These are phyloP conservation scores for Bombus impatiens DNA, from an alignment of 1,140 invertebrate species.

Conservation along the genomic window DNA sequence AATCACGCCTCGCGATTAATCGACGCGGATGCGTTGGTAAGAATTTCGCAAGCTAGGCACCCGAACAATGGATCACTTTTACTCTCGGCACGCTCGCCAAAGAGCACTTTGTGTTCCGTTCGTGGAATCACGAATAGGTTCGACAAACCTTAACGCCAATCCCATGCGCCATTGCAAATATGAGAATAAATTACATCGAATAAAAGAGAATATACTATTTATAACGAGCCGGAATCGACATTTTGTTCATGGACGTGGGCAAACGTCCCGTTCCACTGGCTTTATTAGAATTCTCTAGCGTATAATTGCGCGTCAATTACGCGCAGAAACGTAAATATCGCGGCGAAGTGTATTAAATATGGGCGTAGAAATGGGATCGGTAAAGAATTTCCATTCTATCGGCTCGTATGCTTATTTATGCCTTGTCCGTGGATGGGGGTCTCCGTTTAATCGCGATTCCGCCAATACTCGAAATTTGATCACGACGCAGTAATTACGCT, in stretches of 20 bases:
- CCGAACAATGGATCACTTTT: constrained; percentile 50
- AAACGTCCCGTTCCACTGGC: background rate
- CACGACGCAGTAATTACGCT: background rate
- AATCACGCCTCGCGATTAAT: constrained; percentile 53
- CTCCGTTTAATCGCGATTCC: background rate
- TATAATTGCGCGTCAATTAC: constrained; percentile 38
- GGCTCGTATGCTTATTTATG: background rate
- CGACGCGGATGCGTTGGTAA: constrained; percentile 33
- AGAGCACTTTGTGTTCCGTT: constrained; percentile 29
- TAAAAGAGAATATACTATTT: background rate
- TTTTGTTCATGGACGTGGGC: background rate
- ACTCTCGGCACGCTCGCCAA: constrained; percentile 11
- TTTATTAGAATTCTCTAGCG: background rate
- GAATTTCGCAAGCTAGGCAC: constrained; percentile 36
- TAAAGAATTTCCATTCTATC: background rate
- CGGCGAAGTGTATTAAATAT: background rate
- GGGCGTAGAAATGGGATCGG: background rate
- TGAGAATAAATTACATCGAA: constrained; percentile 21
- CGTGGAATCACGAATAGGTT: constrained; percentile 14
- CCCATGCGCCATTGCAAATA: constrained; percentile 14
- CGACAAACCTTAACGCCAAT: constrained; percentile 2
- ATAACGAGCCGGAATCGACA: background rate
- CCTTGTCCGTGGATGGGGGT: no score
- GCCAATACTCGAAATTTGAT: background rate
- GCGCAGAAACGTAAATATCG: constrained; percentile 3